Evolutionary conservation across 2,888 invertebrate genomes (phyloP).

Genomic region (Plagiodera versicolora): DNA sequence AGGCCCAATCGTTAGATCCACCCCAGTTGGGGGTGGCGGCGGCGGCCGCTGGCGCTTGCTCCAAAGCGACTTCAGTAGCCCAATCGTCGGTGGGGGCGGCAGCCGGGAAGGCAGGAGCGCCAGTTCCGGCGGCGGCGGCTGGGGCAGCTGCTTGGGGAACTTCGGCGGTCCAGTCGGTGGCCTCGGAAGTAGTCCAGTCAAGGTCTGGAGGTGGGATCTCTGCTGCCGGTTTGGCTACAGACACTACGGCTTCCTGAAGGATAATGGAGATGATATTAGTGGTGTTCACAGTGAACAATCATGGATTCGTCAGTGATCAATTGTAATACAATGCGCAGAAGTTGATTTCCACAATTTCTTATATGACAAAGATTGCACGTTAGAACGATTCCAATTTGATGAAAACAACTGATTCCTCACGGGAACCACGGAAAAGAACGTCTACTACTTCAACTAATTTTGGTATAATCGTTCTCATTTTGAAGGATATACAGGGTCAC

Average conservation of each 20-base stretch:
- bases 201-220: conserved; percentile 38
- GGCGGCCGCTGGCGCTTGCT: conserved; percentile 34
- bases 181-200: conserved; percentile 60
- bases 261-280: too few relatives aligned
- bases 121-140: conserved; percentile 41
- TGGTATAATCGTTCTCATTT: too few relatives aligned
- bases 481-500: too few relatives aligned
- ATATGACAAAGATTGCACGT: too few relatives aligned
- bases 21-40: conserved; percentile 64
- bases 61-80: conserved; percentile 39
- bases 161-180: conserved; percentile 57
- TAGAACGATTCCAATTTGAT: too few relatives aligned
- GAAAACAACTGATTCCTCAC: too few relatives aligned
- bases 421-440: too few relatives aligned
- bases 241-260: conserved; percentile 60
- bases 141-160: conserved; percentile 43
- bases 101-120: conserved; percentile 31
- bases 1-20: conserved; percentile 60
- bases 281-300: too few relatives aligned
- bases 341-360: too few relatives aligned
- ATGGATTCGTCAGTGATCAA: too few relatives aligned
- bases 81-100: conserved; percentile 50
- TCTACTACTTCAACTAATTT: too few relatives aligned
- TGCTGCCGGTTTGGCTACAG: conserved; percentile 48
- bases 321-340: too few relatives aligned